Conservation (phyloP, 2,888 invertebrate species). For the Lomographa bimaculata region DNA sequence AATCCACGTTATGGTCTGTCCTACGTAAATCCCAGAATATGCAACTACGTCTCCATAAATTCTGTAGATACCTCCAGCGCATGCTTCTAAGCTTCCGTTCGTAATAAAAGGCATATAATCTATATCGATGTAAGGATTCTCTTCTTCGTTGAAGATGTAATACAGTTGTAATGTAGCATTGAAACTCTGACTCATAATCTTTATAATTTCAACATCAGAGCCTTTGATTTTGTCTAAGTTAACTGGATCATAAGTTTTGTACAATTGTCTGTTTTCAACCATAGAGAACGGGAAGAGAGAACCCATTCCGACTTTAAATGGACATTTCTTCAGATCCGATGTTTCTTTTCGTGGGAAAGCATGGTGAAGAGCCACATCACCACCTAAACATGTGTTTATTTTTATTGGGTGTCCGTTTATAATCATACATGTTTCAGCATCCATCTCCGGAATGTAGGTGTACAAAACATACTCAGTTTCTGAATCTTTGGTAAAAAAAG, state of each 20-base stretch:
- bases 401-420: slow-evolving; percentile 27
- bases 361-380: slow-evolving; percentile 11
- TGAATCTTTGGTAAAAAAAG: slow-evolving; percentile 41
- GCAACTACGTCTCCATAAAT: slow-evolving; percentile 56
- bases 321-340: slow-evolving; percentile 52
- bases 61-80: slow-evolving; percentile 64
- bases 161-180: slow-evolving; percentile 53
- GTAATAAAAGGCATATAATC: slow-evolving; percentile 48
- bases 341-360: slow-evolving; percentile 49
- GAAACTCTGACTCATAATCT: slow-evolving; percentile 54
- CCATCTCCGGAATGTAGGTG: slow-evolving; percentile 47
- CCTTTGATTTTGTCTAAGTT: slow-evolving; percentile 39
- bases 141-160: slow-evolving; percentile 49
- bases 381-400: slow-evolving; percentile 50
- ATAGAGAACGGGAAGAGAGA: slow-evolving; percentile 52
- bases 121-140: slow-evolving; percentile 38
- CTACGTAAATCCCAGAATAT: slow-evolving; percentile 62
- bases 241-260: slow-evolving; percentile 48
- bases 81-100: slow-evolving; percentile 60
- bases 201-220: slow-evolving; percentile 57
- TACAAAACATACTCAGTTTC: slow-evolving; percentile 31
- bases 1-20: slow-evolving; percentile 57
- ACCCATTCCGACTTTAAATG: slow-evolving; percentile 56
- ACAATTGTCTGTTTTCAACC: slow-evolving; percentile 40
- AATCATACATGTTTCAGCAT: slow-evolving; percentile 45